Percentiles rank a stretch among this genome's conserved stretches.
Conservation (phyloP, 2,888 invertebrate species). For the Brachylomia viminalis region DNA sequence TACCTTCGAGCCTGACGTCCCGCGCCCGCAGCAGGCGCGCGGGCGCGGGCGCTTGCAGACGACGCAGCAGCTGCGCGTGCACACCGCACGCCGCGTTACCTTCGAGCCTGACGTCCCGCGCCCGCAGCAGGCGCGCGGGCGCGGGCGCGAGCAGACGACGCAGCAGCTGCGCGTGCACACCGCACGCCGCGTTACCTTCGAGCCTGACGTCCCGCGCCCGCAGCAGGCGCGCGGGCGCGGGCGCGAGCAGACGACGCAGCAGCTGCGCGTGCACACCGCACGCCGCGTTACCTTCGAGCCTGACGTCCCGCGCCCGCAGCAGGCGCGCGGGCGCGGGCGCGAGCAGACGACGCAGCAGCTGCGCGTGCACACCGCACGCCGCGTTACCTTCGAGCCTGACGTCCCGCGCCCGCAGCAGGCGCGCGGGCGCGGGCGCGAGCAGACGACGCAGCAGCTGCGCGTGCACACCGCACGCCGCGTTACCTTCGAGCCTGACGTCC, state of each 20-base stretch:
- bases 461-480: slow-evolving; percentile 68
- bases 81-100: slow-evolving; percentile 69
- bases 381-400: slow-evolving; percentile 65
- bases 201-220: slow-evolving; percentile 53
- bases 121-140: slow-evolving; percentile 64
- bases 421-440: slow-evolving; percentile 71
- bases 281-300: slow-evolving; percentile 68
- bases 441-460: slow-evolving; percentile 76
- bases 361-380: slow-evolving; percentile 71
- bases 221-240: slow-evolving; percentile 66
- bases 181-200: slow-evolving; percentile 67
- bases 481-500: slow-evolving; percentile 64
- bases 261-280: slow-evolving; percentile 73
- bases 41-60: slow-evolving; percentile 74
- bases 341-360: slow-evolving; percentile 76
- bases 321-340: slow-evolving; percentile 67
- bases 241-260: slow-evolving; percentile 74
- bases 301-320: slow-evolving; percentile 53
- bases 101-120: slow-evolving; percentile 53
- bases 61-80: slow-evolving; percentile 74
- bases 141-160: slow-evolving; percentile 74
- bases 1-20: slow-evolving; percentile 64
- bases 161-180: slow-evolving; percentile 74
- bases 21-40: slow-evolving; percentile 60
- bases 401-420: slow-evolving; percentile 60